Base-by-base conservation (phyloP, 2,888 invertebrate species). In the Eutolmus rufibarbis region DNA sequence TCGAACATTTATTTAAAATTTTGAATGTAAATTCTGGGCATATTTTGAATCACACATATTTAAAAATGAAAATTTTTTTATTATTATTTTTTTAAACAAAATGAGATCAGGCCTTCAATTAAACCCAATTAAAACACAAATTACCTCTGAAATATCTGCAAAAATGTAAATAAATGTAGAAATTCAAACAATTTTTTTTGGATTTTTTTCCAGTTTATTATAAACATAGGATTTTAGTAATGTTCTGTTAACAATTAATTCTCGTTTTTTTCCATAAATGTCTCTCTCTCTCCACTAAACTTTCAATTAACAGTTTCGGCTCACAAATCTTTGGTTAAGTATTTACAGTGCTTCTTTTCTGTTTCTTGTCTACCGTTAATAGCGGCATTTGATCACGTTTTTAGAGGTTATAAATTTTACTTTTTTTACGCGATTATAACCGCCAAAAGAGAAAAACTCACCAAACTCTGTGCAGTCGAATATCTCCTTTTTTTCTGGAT, bases 151-250 rank as follows among this genome's bases (percentile, higher is more conserved):
- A 12, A 40, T 40, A 40, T 12, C 9, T 40, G 12, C 12, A 40
- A 40, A 40, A 40, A 40, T 12, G 40, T 40, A 40, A 40, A 40
- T 12, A 40, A 2, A 12, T 12, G 1, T 1, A 14, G 9, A 66
- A 66, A 66, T 66, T 2, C 7, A 66, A 66, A 66, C 19, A 66
- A 66, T 23, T 1, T 9, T 28, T 9, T 66, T 66, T 66, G 5
- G 23, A 34, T 34, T 34, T 78, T 78, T 78, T 37, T 23, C 23
- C 23, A 78, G 43, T 78, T 78, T 78, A 78, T 78, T 78, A 78
- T 78, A 78, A 78, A 78, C 78, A 78, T 78, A 78, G 78, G 78
- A 78, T 43, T 78, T 77, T 78, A 78, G 78, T 78, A 19, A 78
- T 78, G 43, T 40, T 66, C 66, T 78, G 78, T 78, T 78, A 78